A percentile compares a stretch with the other conserved stretches of the same genome.
These are phyloP conservation scores for Sinotaia quadrata DNA, from an alignment of 2,888 invertebrate species.

Conservation along the genomic window DNA sequence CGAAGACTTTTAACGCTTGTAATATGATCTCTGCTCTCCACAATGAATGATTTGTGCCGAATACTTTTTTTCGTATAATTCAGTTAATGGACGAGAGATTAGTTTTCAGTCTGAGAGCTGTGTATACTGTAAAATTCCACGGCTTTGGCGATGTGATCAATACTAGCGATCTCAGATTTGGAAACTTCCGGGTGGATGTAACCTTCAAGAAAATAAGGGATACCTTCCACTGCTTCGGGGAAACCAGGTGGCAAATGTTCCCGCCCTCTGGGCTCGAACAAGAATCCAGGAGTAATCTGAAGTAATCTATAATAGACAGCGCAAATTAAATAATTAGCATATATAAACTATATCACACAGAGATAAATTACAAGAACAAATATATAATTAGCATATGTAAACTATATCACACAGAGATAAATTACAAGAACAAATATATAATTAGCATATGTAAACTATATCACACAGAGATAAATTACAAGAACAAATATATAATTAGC, in stretches of 20 bases:
- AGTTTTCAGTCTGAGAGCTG: background rate
- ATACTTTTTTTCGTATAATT: background rate
- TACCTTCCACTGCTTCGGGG: slow-evolving; percentile 51
- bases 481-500: too few species aligned
- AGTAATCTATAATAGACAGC: slow-evolving; percentile 46
- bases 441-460: too few species aligned
- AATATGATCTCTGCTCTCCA: too few species aligned
- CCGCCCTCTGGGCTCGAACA: slow-evolving; percentile 50
- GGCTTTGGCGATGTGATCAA: slow-evolving; percentile 54
- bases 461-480: too few species aligned
- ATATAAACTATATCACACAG: too few species aligned
- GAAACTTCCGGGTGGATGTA: slow-evolving; percentile 52
- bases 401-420: too few species aligned
- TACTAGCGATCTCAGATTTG: slow-evolving; percentile 27
- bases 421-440: too few species aligned
- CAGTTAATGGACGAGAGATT: too few species aligned
- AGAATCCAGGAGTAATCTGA: slow-evolving; percentile 50
- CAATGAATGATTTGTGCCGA: too few species aligned
- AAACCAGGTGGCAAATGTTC: slow-evolving; percentile 59
- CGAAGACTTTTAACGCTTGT: too few species aligned
- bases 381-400: too few species aligned
- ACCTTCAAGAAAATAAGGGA: slow-evolving; percentile 57
- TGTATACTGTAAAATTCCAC: slow-evolving; percentile 40
- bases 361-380: too few species aligned
- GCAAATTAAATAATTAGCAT: background rate